Evolutionary conservation across 2,113 vertebrate species (phyloP).

Genomic region (Lampris incognitus): DNA sequence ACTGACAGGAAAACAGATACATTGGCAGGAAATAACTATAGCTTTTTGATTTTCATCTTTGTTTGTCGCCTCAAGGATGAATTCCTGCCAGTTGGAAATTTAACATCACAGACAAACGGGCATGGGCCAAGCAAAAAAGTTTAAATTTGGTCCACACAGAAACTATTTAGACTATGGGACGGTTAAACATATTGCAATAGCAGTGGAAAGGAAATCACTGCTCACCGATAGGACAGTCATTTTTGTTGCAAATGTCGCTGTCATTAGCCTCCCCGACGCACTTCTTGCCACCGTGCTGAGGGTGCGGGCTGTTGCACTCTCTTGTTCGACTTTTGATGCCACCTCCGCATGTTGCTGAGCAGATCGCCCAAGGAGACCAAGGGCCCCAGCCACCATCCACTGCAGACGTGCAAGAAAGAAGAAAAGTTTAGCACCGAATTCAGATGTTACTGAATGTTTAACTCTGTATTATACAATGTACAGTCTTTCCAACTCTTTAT

Average conservation of each 20-base stretch:
- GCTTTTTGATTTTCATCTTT: conserved; percentile 3
- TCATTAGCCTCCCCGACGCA: conserved; percentile 87
- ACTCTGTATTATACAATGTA: neutral
- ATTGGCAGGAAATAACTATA: neutral
- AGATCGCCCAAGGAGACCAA: conserved; percentile 96
- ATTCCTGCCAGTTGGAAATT: neutral
- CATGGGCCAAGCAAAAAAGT: no score
- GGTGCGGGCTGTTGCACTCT: conserved; percentile 91
- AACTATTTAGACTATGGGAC: no score
- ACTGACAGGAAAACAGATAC: conserved; percentile 27
- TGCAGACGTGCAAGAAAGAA: conserved; percentile 54
- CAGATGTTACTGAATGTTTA: neutral
- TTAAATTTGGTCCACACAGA: no score
- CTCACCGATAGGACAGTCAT: conserved; percentile 91
- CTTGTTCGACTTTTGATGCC: conserved; percentile 88
- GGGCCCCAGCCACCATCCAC: conserved; percentile 96
- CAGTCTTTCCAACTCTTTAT: neutral
- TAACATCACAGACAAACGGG: neutral
- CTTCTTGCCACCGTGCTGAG: conserved; percentile 88
- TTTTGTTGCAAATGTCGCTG: conserved; percentile 88
- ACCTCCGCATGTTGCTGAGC: conserved; percentile 91
- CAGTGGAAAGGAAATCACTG: neutral
- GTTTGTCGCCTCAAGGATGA: neutral
- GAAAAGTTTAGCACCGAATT: neutral
- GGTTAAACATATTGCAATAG: no score